These are phyloP conservation scores for Rosalia funebris DNA, from an alignment of 2,888 invertebrate genomes.

Conservation along the genomic window DNA sequence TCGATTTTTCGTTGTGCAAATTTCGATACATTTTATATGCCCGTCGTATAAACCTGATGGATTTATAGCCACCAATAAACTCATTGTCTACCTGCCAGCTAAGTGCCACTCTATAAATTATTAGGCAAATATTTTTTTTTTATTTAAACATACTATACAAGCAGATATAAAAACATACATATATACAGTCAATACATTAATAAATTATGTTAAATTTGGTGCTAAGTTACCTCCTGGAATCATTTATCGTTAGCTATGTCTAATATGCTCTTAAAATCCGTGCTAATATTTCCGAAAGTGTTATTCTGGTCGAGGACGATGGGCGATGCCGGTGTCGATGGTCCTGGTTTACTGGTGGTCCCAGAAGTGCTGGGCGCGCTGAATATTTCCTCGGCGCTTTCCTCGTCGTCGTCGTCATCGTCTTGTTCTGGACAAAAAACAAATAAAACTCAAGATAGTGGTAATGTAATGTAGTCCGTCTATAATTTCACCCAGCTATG, in stretches of 20 bases:
- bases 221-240: neutral
- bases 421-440: constrained; percentile 36
- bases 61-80: neutral
- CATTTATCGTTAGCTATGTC: constrained; percentile 41
- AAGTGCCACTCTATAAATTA: neutral
- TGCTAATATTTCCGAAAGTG: constrained; percentile 47
- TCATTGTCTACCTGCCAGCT: neutral
- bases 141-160: neutral
- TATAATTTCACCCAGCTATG: neutral
- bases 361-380: constrained; percentile 48
- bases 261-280: constrained; percentile 53
- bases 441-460: neutral
- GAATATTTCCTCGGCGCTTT: constrained; percentile 52
- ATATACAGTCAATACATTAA: neutral
- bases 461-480: neutral
- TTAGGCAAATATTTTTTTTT: neutral
- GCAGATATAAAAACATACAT: constrained; percentile 9
- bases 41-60: no score
- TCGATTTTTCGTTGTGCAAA: no score
- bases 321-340: constrained; percentile 9
- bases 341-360: constrained; percentile 14
- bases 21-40: no score
- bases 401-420: constrained; percentile 53
- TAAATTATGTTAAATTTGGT: neutral
- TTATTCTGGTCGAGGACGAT: neutral